phyloP scores from a whole-genome alignment of 2,113 vertebrate species.

The Embiotoca jacksoni region DNA sequence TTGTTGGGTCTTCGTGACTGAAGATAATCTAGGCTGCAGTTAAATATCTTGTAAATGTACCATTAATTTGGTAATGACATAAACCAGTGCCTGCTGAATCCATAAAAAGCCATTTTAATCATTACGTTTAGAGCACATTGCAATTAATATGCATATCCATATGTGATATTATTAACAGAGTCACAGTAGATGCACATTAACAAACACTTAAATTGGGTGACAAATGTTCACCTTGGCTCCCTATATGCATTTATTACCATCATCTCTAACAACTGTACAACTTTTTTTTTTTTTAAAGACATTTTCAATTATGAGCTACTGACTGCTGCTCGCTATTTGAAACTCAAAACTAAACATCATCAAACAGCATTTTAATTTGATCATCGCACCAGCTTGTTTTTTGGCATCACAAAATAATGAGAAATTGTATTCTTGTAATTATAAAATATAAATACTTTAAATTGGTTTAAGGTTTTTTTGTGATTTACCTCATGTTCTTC shows the following conservation, averaged over 20 bases:
- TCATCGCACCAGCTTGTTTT: too few relatives aligned
- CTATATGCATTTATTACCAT: slow-evolving; percentile 17
- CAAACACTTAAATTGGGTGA: slow-evolving; percentile 2
- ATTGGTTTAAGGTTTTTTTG: too few relatives aligned
- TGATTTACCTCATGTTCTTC: too few relatives aligned
- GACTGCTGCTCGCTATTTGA: neutral
- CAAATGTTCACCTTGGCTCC: slow-evolving; percentile 1
- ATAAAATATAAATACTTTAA: too few relatives aligned
- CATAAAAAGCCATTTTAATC: slow-evolving; percentile 17
- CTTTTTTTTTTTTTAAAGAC: neutral
- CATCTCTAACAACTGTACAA: slow-evolving; percentile 4
- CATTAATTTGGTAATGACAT: neutral
- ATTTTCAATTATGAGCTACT: slow-evolving; percentile 14
- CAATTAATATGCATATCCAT: slow-evolving; percentile 19
- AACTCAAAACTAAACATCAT: neutral
- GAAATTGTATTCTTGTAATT: too few relatives aligned
- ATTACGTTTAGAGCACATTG: slow-evolving; percentile 18
- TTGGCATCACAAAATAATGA: too few relatives aligned
- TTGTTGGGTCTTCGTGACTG: too few relatives aligned
- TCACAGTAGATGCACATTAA: neutral
- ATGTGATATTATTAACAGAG: neutral
- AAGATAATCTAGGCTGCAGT: too few relatives aligned
- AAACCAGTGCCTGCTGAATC: neutral
- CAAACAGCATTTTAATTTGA: neutral
- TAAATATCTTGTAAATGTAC: neutral